Base-by-base conservation (phyloP, 2,888 invertebrate genomes). In the Ptychoptera albimana region DNA sequence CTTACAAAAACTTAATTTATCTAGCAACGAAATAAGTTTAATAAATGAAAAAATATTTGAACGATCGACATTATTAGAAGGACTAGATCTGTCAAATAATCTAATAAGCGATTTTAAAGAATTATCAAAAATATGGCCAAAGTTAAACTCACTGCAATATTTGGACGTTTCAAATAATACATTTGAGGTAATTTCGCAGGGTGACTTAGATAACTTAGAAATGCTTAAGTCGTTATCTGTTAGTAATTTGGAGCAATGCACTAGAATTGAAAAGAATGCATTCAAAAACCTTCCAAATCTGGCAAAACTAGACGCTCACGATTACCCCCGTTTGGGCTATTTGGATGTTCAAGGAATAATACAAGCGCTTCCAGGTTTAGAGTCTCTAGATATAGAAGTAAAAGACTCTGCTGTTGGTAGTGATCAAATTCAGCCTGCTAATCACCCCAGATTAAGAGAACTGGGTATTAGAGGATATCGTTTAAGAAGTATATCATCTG, bases 81-180 rank as follows among this genome's bases (percentile, higher is more conserved):
- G 71, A 1, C 62, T 91, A 36, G 87, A 89, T 60, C 57, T 91
- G 7, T 85, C 89, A 0, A 61, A 74, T 51, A 91, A 91, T 60
- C 63, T 73, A 49, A 64, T 82, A 35, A 60, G 62, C 1, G 73
- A 76, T 49, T 66, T 83, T 34, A 66, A 73, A 3, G 69, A 75
- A 2, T 66, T 84, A 2, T 69, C 79, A 0, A 69, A 73, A 50
- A 74, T 78, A 8, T 83, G 83, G 81, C 69, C 74, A 0, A 75
- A 79, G 54, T 63, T 87, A 30, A 74, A 74, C 48, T 77, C 79
- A 52, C 68, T 94, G 2, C 79, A 80, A 51, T 60, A 65, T 5
- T 61, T 94, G 15, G 85, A 91, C 57, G 68, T 93, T 23, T 89
- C 91, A 0, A 74, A 75, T 49, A 94, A 94, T 61, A 80, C 85